Conservation (phyloP, 2,113 vertebrate genomes). For the Piaya cayana region DNA sequence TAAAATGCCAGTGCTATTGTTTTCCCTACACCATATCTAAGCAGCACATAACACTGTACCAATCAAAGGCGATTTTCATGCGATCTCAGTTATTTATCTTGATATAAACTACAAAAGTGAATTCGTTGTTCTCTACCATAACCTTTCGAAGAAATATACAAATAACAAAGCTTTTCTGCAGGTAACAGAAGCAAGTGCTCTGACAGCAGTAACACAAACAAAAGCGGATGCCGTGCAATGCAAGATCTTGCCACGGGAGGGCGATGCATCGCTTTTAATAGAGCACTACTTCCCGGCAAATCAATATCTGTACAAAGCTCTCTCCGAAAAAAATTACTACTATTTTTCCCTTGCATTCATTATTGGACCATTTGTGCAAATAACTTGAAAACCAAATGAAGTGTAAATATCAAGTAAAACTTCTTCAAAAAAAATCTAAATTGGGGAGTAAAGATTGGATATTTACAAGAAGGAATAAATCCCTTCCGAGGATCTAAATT, state of each 20-base stretch:
- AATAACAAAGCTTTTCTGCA: not conserved
- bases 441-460: not conserved
- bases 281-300: not conserved
- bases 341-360: not conserved
- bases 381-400: not conserved
- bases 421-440: not conserved
- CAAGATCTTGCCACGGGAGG: not conserved
- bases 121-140: not conserved
- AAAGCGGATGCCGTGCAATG: not conserved
- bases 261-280: not conserved
- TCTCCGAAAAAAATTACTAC: rapidly evolving
- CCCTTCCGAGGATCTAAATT: not conserved
- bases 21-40: not conserved
- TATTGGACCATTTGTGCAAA: not conserved
- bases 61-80: not conserved
- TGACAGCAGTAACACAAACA: rapidly evolving
- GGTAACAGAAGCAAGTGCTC: too few species aligned
- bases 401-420: not conserved
- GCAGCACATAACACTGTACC: not conserved
- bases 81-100: not conserved
- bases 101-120: not conserved
- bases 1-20: not conserved
- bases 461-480: not conserved
- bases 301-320: not conserved
- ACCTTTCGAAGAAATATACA: not conserved